Percentiles rank a stretch among this genome's conserved stretches.
Conservation (phyloP, 2,113 vertebrate genomes). For the Pollimyrus isidori region DNA sequence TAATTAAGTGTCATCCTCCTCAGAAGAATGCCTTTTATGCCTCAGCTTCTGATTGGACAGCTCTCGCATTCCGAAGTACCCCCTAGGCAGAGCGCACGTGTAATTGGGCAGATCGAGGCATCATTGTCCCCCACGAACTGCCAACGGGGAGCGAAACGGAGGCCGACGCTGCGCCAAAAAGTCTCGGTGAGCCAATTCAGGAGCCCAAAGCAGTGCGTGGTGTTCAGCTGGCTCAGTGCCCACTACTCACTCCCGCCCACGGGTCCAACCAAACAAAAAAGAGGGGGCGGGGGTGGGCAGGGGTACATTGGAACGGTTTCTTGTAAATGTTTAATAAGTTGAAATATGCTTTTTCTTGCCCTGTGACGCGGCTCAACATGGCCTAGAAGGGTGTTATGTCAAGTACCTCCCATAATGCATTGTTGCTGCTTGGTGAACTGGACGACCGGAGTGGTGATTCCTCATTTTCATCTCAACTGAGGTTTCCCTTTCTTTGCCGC, state of each 20-base stretch:
- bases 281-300: background rate
- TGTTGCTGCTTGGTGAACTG: slow-evolving; percentile 87
- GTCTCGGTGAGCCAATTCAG: background rate
- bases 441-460: slow-evolving; percentile 85
- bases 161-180: background rate
- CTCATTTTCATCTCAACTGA: slow-evolving; percentile 83
- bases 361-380: slow-evolving; percentile 76
- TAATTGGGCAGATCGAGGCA: background rate
- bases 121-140: background rate
- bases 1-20: slow-evolving; percentile 9
- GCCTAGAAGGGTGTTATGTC: slow-evolving; percentile 94
- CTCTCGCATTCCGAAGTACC: background rate
- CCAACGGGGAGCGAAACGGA: background rate
- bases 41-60: background rate
- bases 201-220: background rate
- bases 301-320: slow-evolving; percentile 6
- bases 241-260: background rate
- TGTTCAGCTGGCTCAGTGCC: background rate
- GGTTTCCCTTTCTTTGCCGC: slow-evolving; percentile 72
- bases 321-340: slow-evolving; percentile 57
- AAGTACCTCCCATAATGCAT: slow-evolving; percentile 95
- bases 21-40: background rate
- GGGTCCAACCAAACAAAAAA: background rate
- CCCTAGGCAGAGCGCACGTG: background rate
- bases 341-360: slow-evolving; percentile 71